A percentile compares a stretch with the other conserved stretches of the same genome.
These are phyloP conservation scores for Tilapia sparmanii DNA, from an alignment of 2,113 vertebrate species.

Conservation along the genomic window DNA sequence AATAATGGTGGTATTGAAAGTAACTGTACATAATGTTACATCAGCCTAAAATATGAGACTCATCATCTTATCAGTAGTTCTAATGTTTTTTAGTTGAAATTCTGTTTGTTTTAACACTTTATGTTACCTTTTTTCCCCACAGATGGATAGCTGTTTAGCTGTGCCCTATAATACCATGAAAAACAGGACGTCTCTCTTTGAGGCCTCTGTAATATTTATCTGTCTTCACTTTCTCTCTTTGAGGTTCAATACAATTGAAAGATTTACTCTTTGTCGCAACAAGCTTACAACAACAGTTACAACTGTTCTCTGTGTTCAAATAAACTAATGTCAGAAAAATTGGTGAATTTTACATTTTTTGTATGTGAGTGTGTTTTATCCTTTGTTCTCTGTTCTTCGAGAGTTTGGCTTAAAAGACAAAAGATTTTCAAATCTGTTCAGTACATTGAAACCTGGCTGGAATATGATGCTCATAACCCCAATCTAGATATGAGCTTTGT, in stretches of 20 bases:
- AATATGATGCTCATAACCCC: neutral
- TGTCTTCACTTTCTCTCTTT: neutral
- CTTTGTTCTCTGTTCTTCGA: neutral
- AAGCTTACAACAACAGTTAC: neutral
- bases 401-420: neutral
- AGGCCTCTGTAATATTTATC: neutral
- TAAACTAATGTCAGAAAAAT: neutral
- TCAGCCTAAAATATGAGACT: neutral
- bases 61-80: neutral
- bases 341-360: neutral
- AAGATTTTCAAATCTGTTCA: neutral
- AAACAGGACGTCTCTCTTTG: neutral
- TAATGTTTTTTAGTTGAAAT: neutral
- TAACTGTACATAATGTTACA: neutral
- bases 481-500: neutral
- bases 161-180: neutral
- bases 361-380: neutral
- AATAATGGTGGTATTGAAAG: neutral
- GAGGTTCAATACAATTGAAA: neutral
- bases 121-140: neutral
- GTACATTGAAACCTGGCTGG: neutral
- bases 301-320: neutral
- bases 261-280: neutral
- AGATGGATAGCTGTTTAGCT: neutral
- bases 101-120: neutral